phyloP scores from a whole-genome alignment of 2,113 vertebrate species.

The Craseonycteris thonglongyai region DNA sequence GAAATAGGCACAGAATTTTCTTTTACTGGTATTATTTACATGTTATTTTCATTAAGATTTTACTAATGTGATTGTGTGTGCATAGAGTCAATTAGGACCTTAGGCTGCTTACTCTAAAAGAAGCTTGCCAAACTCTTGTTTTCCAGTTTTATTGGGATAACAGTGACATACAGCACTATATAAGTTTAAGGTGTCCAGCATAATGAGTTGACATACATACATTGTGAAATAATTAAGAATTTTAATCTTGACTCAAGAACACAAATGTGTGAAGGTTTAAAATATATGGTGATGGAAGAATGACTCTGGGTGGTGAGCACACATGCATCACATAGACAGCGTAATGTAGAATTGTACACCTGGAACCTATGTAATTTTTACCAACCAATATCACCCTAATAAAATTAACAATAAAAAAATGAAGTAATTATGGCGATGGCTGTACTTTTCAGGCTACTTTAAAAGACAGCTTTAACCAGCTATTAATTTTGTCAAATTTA shows the following conservation, averaged over 20 bases:
- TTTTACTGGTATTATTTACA: not conserved
- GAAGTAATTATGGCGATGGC: not conserved
- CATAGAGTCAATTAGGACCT: not conserved
- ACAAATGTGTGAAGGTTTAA: not conserved
- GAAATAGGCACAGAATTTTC: not conserved
- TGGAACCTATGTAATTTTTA: no score
- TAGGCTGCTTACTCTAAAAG: not conserved
- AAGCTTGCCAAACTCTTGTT: not conserved
- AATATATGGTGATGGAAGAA: no score
- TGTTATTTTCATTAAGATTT: not conserved
- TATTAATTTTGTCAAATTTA: not conserved
- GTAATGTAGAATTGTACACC: no score
- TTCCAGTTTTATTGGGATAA: not conserved
- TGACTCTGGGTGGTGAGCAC: no score
- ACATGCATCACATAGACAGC: no score
- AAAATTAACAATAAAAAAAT: no score
- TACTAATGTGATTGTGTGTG: not conserved
- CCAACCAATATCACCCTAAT: no score
- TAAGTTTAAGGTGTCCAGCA: not conserved
- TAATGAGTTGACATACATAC: not conserved
- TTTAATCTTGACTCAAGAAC: not conserved
- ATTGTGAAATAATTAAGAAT: not conserved
- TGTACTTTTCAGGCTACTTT: not conserved
- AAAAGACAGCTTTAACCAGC: not conserved
- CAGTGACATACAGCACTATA: not conserved